Evolutionary conservation across 2,888 invertebrate genomes (phyloP).

Genomic region (Drosophila niveifrons): DNA sequence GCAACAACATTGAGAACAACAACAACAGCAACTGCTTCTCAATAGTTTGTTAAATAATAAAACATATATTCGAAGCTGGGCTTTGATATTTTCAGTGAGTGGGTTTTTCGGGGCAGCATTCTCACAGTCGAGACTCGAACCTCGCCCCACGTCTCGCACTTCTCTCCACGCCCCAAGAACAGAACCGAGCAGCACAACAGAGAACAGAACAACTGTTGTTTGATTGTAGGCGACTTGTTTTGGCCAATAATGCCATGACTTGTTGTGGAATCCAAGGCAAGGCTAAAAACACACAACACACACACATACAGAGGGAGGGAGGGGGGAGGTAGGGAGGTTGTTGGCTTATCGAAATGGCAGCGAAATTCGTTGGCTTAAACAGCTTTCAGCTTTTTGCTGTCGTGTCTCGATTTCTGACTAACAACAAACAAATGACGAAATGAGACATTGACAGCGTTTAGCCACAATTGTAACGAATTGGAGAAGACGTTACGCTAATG

Average conservation of each 20-base stretch:
- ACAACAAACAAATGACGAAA: conserved; percentile 43
- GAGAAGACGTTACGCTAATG: conserved; percentile 24
- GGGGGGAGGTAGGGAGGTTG: conserved; percentile 6
- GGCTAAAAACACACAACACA: conserved; percentile 39
- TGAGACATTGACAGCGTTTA: conserved; percentile 21
- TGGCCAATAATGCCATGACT: conserved; percentile 77
- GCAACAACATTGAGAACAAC: conserved; percentile 34
- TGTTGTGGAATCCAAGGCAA: conserved; percentile 75
- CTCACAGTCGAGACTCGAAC: conserved; percentile 34
- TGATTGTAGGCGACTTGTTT: conserved; percentile 76
- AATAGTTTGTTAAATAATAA: conserved; percentile 68
- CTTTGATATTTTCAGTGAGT: conserved; percentile 57
- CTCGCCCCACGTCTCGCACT: conserved; percentile 27
- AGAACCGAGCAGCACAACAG: conserved; percentile 23
- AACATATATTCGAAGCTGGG: conserved; percentile 64
- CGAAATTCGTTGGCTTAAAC: conserved; percentile 70
- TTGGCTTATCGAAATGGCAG: conserved; percentile 47
- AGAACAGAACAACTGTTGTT: conserved; percentile 52
- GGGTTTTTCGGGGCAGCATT: conserved; percentile 73
- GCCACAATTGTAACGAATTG: conserved; percentile 50
- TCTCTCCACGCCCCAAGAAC: conserved; percentile 14
- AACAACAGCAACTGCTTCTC: conserved; percentile 43
- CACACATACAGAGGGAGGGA: background rate
- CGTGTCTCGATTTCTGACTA: conserved; percentile 38
- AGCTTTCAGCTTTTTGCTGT: conserved; percentile 57